These are phyloP conservation scores for Plestiodon gilberti DNA, from an alignment of 2,113 vertebrate genomes.

Conservation along the genomic window DNA sequence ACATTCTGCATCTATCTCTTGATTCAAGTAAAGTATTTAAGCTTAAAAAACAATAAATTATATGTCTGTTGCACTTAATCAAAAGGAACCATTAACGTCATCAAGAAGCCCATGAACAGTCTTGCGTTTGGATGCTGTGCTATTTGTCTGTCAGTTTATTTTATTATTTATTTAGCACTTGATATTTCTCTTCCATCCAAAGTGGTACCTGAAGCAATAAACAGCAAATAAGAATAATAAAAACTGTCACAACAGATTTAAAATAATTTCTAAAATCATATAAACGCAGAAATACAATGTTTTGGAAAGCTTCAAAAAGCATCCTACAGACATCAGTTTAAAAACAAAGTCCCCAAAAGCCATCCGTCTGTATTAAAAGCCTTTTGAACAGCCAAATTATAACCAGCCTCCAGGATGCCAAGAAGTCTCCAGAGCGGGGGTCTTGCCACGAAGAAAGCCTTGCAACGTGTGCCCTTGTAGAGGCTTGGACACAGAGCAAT, in stretches of 20 bases:
- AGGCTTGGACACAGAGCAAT: background rate
- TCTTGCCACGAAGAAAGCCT: background rate
- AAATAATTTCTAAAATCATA: background rate
- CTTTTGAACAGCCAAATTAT: background rate
- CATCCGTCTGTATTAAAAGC: background rate
- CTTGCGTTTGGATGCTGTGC: background rate
- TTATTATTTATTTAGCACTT: background rate
- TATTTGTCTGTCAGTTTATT: background rate
- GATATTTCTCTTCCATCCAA: background rate
- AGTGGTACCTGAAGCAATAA: background rate
- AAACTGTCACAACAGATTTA: background rate
- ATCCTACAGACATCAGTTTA: background rate
- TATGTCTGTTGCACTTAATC: background rate
- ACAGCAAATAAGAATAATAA: background rate
- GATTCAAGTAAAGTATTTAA: background rate
- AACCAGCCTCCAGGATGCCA: background rate
- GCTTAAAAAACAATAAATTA: background rate
- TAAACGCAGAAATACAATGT: background rate
- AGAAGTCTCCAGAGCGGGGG: background rate
- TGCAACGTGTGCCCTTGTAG: background rate
- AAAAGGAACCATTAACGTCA: background rate
- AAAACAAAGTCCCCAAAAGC: background rate
- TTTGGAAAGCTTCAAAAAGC: too few species aligned
- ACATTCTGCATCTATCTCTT: background rate
- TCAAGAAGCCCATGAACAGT: background rate